These are phyloP conservation scores for Hexactinellida sp. DNA, from an alignment of 37 sponge, comb jelly and placozoan genomes.

Conservation along the genomic window DNA sequence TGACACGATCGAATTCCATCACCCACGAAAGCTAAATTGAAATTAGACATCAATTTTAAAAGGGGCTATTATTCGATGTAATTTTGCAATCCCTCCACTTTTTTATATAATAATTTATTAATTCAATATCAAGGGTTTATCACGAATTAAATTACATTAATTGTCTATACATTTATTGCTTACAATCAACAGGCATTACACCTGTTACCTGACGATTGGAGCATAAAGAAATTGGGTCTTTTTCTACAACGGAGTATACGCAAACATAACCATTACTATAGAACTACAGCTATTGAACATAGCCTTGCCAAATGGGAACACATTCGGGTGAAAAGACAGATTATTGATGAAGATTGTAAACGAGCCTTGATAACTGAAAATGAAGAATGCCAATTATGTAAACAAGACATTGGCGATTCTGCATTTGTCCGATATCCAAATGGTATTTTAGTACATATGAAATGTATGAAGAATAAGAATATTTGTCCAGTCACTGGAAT, in stretches of 20 bases:
- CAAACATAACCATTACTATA: conserved; percentile 24
- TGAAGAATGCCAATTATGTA: conserved; percentile 70
- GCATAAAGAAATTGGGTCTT: conserved; percentile 33
- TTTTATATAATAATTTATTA: too few relatives aligned
- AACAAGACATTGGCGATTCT: conserved; percentile 55
- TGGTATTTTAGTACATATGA: conserved; percentile 56
- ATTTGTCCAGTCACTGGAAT: conserved; percentile 83
- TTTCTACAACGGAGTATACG: conserved; percentile 53
- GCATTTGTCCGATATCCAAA: conserved; percentile 83
- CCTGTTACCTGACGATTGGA: conserved; percentile 57
- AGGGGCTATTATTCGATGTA: too few relatives aligned
- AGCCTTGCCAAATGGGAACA: conserved; percentile 32
- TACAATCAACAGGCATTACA: conserved; percentile 44
- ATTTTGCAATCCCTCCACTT: too few relatives aligned
- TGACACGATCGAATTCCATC: too few relatives aligned
- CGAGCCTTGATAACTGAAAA: conserved; percentile 44
- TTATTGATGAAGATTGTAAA: conserved; percentile 32
- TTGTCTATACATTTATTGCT: too few relatives aligned
- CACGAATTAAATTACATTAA: too few relatives aligned
- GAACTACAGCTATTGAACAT: conserved; percentile 45
- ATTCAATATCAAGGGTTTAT: too few relatives aligned
- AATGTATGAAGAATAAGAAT: conserved; percentile 55
- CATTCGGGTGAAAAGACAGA: conserved; percentile 23
- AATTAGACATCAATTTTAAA: too few relatives aligned
- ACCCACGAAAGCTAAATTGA: too few relatives aligned